Evolutionary conservation across 1,140 invertebrate species (phyloP).

Genomic region (Heterodera schachtii): DNA sequence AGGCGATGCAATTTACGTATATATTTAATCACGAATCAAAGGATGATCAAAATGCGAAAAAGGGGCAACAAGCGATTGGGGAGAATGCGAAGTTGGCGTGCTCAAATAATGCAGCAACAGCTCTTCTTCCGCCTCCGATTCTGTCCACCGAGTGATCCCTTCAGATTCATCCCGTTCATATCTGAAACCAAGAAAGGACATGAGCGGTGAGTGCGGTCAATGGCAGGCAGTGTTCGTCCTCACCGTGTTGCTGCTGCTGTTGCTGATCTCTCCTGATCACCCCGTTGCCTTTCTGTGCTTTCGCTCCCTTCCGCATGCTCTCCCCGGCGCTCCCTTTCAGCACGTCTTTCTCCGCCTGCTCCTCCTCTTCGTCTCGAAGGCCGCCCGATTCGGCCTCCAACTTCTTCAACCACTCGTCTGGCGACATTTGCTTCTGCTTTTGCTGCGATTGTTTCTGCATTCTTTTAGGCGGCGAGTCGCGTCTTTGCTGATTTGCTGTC

Average conservation of each 20-base stretch:
- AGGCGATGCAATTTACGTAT: neutral
- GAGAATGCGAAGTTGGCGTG: neutral
- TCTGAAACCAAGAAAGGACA: conserved; percentile 6
- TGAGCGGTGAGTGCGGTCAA: too few species aligned
- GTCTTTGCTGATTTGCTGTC: conserved; percentile 10
- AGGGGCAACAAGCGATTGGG: neutral
- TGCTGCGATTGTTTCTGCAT: conserved; percentile 29
- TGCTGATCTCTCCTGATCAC: conserved; percentile 2
- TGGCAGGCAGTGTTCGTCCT: neutral
- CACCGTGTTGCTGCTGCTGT: neutral
- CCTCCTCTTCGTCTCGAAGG: conserved; percentile 52
- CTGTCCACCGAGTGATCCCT: neutral
- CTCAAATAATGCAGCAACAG: conserved; percentile 25
- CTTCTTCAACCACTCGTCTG: conserved; percentile 57
- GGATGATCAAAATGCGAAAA: conserved; percentile 4
- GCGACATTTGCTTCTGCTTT: conserved; percentile 55
- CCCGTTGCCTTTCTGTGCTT: conserved; percentile 12
- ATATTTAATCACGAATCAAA: neutral
- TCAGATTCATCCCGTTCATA: neutral
- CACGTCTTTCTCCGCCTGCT: conserved; percentile 9
- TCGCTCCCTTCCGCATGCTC: neutral
- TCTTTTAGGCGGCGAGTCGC: conserved; percentile 33
- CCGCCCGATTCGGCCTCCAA: conserved; percentile 46
- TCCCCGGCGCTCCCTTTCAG: conserved; percentile 1
- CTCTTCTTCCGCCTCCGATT: conserved; percentile 29